phyloP scores from a whole-genome alignment of 2,113 vertebrate genomes.

The Epinephelus lanceolatus region DNA sequence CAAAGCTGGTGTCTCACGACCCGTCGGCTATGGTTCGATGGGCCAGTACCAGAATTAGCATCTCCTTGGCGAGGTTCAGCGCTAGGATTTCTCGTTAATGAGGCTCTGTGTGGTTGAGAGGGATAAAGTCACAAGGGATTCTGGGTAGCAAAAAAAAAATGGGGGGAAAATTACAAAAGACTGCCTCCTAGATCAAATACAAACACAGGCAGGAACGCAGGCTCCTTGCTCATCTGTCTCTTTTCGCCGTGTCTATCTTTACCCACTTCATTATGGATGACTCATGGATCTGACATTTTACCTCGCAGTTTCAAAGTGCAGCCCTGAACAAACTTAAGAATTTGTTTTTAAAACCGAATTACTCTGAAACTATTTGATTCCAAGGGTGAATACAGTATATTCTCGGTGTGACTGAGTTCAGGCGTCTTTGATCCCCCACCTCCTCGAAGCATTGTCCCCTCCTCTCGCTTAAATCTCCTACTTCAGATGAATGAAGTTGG shows the following conservation, averaged over 20 bases:
- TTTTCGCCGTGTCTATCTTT: slow-evolving; percentile 43
- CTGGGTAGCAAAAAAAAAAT: slow-evolving; percentile 17
- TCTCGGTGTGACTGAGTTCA: slow-evolving; percentile 35
- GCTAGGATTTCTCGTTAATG: slow-evolving; percentile 81
- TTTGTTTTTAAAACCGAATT: slow-evolving; percentile 38
- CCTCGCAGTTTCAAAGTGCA: slow-evolving; percentile 30
- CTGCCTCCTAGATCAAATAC: slow-evolving; percentile 57
- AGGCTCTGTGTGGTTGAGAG: slow-evolving; percentile 70
- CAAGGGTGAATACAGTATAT: slow-evolving; percentile 9
- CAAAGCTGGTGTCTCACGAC: slow-evolving; percentile 56
- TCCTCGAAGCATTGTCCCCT: slow-evolving; percentile 40
- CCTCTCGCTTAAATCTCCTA: slow-evolving; percentile 31
- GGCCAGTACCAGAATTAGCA: slow-evolving; percentile 78
- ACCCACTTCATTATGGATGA: slow-evolving; percentile 43
- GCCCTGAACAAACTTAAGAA: slow-evolving; percentile 47
- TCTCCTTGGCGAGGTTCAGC: slow-evolving; percentile 69
- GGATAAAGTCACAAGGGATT: slow-evolving; percentile 71
- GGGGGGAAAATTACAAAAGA: slow-evolving; percentile 46
- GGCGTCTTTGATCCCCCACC: slow-evolving; percentile 53
- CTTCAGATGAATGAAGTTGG: slow-evolving; percentile 48
- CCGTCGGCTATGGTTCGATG: slow-evolving; percentile 70
- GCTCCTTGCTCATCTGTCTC: slow-evolving; percentile 22
- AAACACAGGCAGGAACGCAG: slow-evolving; percentile 21
- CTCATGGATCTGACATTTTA: slow-evolving; percentile 53
- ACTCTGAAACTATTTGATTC: slow-evolving; percentile 27